Evolutionary conservation across 2,797 vertebrate species (phyloP).

Genomic region (Anguilla obscura): DNA sequence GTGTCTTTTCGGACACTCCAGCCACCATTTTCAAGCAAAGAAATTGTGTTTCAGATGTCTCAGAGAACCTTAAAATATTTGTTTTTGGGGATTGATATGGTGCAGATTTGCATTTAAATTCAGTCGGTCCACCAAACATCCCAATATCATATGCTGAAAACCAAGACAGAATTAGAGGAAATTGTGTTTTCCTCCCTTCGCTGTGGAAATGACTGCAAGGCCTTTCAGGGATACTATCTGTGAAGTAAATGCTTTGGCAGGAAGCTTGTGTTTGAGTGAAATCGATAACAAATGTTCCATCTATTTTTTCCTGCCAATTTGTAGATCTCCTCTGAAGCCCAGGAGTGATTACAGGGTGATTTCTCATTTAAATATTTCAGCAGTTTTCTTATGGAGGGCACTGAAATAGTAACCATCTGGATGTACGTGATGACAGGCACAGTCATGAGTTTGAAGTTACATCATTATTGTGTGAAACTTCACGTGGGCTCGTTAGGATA

Average conservation of each 20-base stretch:
- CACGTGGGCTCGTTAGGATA: constrained; percentile 48
- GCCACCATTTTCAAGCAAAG: not conserved
- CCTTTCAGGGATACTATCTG: constrained; percentile 48
- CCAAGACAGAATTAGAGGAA: constrained; percentile 42
- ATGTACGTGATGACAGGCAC: constrained; percentile 41
- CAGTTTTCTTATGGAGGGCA: constrained; percentile 47
- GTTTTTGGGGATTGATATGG: constrained; percentile 2
- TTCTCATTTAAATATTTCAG: constrained; percentile 59
- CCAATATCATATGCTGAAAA: constrained; percentile 42
- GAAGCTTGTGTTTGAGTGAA: constrained; percentile 51
- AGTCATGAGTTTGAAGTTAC: constrained; percentile 37
- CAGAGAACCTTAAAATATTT: constrained; percentile 3
- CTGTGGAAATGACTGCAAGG: constrained; percentile 32
- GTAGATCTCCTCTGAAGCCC: constrained; percentile 41
- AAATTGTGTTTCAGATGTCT: constrained; percentile 20
- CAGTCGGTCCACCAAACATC: not conserved
- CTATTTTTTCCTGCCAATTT: constrained; percentile 47
- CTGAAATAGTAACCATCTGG: constrained; percentile 68
- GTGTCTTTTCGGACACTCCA: not conserved
- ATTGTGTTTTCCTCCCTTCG: constrained; percentile 46
- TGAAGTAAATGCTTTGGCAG: constrained; percentile 61
- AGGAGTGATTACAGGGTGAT: constrained; percentile 46
- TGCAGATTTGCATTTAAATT: constrained; percentile 23
- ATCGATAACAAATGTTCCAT: constrained; percentile 67
- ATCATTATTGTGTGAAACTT: constrained; percentile 58